These are phyloP conservation scores for Ailuropoda melanoleuca DNA, from an alignment of 2,113 vertebrate species.

Conservation along the genomic window DNA sequence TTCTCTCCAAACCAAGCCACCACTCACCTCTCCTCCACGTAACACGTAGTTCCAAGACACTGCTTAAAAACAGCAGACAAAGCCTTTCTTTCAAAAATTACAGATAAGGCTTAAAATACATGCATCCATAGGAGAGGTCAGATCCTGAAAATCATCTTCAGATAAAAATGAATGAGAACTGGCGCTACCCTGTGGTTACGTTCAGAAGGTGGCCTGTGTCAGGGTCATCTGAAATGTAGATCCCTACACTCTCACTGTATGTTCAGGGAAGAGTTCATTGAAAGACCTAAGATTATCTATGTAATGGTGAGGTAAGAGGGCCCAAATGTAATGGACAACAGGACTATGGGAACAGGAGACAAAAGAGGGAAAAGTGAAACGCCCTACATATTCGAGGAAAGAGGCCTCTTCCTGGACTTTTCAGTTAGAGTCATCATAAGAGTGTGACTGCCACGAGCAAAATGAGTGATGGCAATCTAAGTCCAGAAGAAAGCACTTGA, in stretches of 20 bases:
- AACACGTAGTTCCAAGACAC: background rate
- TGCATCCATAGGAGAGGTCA: background rate
- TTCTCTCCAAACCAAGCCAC: background rate
- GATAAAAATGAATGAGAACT: background rate
- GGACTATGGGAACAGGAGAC: background rate
- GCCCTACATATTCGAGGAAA: background rate
- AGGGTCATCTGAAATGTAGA: background rate
- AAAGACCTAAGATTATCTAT: background rate
- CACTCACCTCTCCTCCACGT: background rate
- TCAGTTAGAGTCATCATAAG: background rate
- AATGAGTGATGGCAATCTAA: background rate
- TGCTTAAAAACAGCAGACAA: background rate
- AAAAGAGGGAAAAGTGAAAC: background rate
- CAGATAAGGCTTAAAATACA: background rate
- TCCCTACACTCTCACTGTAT: background rate
- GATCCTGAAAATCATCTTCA: background rate
- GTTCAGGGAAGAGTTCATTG: background rate
- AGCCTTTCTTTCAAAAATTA: background rate
- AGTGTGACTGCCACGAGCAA: background rate
- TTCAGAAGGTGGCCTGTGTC: background rate
- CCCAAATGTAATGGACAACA: background rate
- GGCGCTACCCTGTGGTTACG: background rate
- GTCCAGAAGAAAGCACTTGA: background rate
- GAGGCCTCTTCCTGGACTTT: background rate
- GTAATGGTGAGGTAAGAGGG: background rate